phyloP scores from a whole-genome alignment of 2,888 invertebrate species.

The Meta bourneti region DNA sequence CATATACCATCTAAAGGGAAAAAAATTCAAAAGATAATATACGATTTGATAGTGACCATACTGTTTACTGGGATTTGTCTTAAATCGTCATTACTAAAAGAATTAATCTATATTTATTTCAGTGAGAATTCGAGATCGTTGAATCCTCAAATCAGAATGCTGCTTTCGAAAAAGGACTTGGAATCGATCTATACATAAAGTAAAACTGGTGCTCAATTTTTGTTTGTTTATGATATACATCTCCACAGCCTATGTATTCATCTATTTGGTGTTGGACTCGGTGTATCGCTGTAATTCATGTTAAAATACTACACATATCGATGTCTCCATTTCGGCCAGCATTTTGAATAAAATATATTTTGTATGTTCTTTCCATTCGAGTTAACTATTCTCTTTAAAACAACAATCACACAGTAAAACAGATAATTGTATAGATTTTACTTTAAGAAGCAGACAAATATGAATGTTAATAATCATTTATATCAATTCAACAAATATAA shows the following conservation, averaged over 20 bases:
- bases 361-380: conserved; percentile 21
- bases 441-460: no score
- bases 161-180: not conserved
- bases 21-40: no score
- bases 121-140: not conserved
- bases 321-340: conserved; percentile 69
- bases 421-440: no score
- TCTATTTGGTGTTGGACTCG: conserved; percentile 60
- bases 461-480: no score
- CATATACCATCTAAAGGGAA: no score
- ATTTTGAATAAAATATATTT: conserved; percentile 71
- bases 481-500: no score
- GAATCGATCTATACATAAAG: conserved; percentile 9
- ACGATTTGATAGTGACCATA: no score
- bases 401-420: no score
- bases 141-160: not conserved
- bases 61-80: no score
- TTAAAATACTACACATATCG: conserved; percentile 45
- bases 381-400: no score
- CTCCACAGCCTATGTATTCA: conserved; percentile 34
- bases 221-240: conserved; percentile 33
- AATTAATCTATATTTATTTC: not conserved
- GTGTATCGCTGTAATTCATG: conserved; percentile 55
- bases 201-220: conserved; percentile 65
- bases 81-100: no score